Conservation (phyloP, 2,113 vertebrate genomes). For the Perccottus glenii region DNA sequence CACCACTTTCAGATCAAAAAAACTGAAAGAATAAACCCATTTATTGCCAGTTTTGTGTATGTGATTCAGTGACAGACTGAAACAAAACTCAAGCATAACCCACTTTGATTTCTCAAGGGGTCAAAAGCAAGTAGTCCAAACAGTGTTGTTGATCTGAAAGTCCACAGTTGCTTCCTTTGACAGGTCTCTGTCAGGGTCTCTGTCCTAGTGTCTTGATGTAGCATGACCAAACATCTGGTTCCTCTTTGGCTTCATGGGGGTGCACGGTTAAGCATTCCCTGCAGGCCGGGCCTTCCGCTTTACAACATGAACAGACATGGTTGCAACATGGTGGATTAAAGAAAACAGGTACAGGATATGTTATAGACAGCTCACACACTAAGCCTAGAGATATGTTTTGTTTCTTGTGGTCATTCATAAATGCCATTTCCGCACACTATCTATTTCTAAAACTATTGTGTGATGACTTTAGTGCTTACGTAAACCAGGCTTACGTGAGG, state of each 20-base stretch:
- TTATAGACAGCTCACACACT: not conserved
- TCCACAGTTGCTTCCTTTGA: conserved; percentile 15
- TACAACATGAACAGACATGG: conserved; percentile 35
- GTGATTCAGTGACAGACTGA: conserved; percentile 1
- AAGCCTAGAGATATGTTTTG: not conserved
- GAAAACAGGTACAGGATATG: conserved; percentile 24
- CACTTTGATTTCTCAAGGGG: not conserved
- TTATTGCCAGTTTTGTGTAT: not conserved
- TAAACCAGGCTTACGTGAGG: not conserved
- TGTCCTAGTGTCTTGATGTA: conserved; percentile 51
- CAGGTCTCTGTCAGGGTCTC: conserved; percentile 39
- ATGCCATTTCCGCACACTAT: not conserved
- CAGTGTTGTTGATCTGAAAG: conserved; percentile 44
- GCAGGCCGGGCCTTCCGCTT: conserved; percentile 58
- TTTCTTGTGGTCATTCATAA: not conserved
- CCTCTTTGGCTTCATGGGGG: conserved; percentile 69
- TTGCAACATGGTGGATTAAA: conserved; percentile 25
- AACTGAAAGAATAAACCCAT: conserved; percentile 10
- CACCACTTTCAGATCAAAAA: conserved; percentile 19
- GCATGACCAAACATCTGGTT: conserved; percentile 79
- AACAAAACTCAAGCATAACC: conserved; percentile 8
- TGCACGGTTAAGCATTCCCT: conserved; percentile 63
- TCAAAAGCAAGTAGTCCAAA: conserved; percentile 17
- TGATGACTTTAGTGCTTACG: too few species aligned
- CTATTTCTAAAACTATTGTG: not conserved